These are phyloP conservation scores for Eueides isabella DNA, from an alignment of 1,140 invertebrate species.

Conservation along the genomic window DNA sequence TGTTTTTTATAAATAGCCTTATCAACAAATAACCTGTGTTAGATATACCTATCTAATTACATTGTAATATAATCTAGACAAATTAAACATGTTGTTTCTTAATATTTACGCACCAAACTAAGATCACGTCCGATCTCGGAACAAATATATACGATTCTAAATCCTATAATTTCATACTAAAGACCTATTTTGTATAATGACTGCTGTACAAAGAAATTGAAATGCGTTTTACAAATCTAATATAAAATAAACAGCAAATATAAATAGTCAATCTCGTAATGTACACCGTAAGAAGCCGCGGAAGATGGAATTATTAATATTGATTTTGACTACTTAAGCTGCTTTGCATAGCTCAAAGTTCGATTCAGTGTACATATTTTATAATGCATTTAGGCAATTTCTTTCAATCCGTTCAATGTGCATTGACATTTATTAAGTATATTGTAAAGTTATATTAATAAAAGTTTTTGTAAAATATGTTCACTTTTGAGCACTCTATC, in stretches of 20 bases:
- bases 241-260: constrained; percentile 45
- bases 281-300: constrained; percentile 39
- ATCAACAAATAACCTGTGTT: not conserved
- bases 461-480: not conserved
- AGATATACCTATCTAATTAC: not conserved
- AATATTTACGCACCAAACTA: constrained; percentile 20
- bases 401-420: not conserved
- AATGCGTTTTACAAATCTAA: constrained; percentile 49
- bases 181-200: not conserved
- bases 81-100: constrained; percentile 33
- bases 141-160: not conserved
- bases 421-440: not conserved
- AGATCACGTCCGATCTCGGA: not conserved
- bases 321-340: constrained; percentile 35
- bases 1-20: too few species aligned
- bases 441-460: not conserved
- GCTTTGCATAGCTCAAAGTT: constrained; percentile 22
- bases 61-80: constrained; percentile 20
- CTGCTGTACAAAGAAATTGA: not conserved
- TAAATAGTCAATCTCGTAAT: constrained; percentile 40
- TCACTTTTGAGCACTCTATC: not conserved
- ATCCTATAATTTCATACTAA: not conserved
- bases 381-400: not conserved
- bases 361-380: not conserved
- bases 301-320: constrained; percentile 34